Base-by-base conservation (phyloP, 2,888 invertebrate genomes). In the Limenitis camilla region DNA sequence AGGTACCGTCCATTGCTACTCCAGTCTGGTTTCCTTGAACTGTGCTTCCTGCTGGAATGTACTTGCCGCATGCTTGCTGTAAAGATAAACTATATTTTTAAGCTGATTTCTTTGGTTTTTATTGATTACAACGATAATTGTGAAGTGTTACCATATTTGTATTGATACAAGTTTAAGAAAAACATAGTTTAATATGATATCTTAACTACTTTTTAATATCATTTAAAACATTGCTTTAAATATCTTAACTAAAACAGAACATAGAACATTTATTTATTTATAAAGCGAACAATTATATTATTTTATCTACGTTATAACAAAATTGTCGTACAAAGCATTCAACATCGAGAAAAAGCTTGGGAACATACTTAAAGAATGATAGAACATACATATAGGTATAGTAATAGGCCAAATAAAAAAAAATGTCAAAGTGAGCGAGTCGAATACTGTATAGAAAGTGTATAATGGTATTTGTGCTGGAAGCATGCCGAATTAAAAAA, bases 21-120 rank as follows among this genome's bases (percentile, higher is more conserved):
- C 93, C 93, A 54, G 92, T 93, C 87, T 93, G 94, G 80, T 93
- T 94, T 67, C 91, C 92, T 80, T 93, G 93, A 71, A 92, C 92
- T 65, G 93, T 93, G 74, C 93, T 91, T 65, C 94, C 92, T 62
- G 94, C 94, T 68, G 94, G 94, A 90, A 94, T 94, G 89, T 94
- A 94, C 87, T 94, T 94, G 72, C 93, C 94, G 82, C 94, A 94
- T 65, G 94, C 93, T 91, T 94, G 92, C 90, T 93, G 90, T 74
- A 86, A 88, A 64, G 59, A 58, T 61, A 53, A 61, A 60, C 52
- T 40, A 36, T 6, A 53, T 36, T 32, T 35, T 45, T 32, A 33
- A 40, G 10, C 4, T 6, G 8, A 35, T 46, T 19, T 19, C 19
- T 19, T 19, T 19, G 2, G 19, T 19, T 19, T 19, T 19, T 2